phyloP scores from a whole-genome alignment of 1,140 invertebrate species.

The Macrobrachium nipponense region DNA sequence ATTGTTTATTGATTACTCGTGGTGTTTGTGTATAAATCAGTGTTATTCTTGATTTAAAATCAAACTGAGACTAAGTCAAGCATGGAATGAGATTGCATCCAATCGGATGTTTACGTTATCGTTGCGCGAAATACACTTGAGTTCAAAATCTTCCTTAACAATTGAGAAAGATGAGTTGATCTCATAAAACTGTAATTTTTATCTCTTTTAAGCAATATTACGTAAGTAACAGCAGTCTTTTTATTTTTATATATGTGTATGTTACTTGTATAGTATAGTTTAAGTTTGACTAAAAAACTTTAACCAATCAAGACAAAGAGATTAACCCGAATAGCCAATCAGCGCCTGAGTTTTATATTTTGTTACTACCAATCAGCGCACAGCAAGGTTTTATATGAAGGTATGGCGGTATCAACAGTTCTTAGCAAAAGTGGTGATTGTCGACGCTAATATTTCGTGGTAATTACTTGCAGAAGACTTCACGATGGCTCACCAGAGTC shows the following conservation, averaged over 20 bases:
- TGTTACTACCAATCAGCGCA: neutral
- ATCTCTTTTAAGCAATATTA: too few species aligned
- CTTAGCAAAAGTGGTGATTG: neutral
- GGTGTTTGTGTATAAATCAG: too few species aligned
- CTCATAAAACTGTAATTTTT: too few species aligned
- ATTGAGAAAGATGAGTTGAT: too few species aligned
- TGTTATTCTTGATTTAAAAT: too few species aligned
- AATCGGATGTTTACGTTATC: neutral
- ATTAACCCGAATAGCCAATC: neutral
- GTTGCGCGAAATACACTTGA: too few species aligned
- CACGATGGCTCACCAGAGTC: neutral
- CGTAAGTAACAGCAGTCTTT: too few species aligned
- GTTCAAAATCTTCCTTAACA: too few species aligned
- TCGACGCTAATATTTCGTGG: neutral
- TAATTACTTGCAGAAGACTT: neutral
- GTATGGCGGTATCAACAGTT: constrained; percentile 5
- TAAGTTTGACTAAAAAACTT: neutral
- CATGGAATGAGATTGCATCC: too few species aligned
- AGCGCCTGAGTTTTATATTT: neutral
- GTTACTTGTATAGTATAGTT: neutral
- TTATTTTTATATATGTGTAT: too few species aligned
- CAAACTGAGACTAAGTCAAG: too few species aligned
- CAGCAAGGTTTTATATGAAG: neutral
- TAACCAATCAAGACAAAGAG: neutral
- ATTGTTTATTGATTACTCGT: too few species aligned